Conservation (phyloP, 1,140 invertebrate species). For the Apis laboriosa region DNA sequence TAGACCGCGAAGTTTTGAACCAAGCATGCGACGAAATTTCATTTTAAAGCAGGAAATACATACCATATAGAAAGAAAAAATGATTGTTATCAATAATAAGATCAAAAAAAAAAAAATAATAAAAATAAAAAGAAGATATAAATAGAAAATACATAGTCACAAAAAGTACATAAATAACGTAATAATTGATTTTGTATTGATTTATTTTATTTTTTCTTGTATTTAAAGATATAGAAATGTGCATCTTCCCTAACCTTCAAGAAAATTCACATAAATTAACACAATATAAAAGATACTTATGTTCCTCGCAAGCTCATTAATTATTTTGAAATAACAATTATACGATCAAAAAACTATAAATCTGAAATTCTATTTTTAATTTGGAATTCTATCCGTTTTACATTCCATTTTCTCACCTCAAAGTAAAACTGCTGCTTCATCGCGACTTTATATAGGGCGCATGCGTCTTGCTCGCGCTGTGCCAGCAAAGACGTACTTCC, state of each 20-base stretch:
- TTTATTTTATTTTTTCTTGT: no score
- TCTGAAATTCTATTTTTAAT: no score
- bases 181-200: no score
- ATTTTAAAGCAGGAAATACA: background rate
- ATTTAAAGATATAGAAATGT: no score
- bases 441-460: conserved; percentile 85
- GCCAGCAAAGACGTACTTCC: conserved; percentile 58
- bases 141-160: no score
- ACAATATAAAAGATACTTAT: background rate
- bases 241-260: no score
- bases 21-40: background rate
- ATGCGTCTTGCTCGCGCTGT: conserved; percentile 79
- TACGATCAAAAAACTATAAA: no score
- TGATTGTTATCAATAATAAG: background rate
- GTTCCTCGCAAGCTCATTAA: background rate
- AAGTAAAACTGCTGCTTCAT: conserved; percentile 86
- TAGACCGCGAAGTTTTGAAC: conserved; percentile 17
- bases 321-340: no score
- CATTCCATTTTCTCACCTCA: conserved; percentile 76
- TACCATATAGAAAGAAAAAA: background rate
- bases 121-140: no score
- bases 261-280: no score
- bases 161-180: no score
- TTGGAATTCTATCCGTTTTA: no score
- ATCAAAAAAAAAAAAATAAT: background rate